Evolutionary conservation across 2,113 vertebrate species (phyloP).

Genomic region (Lates calcarifer): DNA sequence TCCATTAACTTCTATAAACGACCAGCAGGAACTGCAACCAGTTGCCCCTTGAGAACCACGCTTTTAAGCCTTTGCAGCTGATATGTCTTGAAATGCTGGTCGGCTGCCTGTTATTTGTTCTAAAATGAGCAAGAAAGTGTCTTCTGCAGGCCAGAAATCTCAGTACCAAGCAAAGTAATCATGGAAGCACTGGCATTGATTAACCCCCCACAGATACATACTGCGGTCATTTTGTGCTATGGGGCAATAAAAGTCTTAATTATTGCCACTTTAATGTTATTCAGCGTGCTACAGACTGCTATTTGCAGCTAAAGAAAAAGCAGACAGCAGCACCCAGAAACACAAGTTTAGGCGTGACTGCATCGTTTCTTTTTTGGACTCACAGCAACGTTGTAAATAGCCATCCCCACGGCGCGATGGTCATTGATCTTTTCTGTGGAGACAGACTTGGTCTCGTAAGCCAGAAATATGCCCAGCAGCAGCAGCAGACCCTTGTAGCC

Average conservation of each 20-base stretch:
- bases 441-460: constrained; percentile 96
- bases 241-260: constrained; percentile 30
- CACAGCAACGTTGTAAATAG: constrained; percentile 92
- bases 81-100: constrained; percentile 30
- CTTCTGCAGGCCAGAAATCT: constrained; percentile 16
- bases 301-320: constrained; percentile 26
- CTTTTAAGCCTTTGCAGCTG: constrained; percentile 22
- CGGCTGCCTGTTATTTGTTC: constrained; percentile 2
- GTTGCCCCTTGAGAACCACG: not conserved
- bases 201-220: constrained; percentile 36
- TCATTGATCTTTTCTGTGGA: constrained; percentile 96
- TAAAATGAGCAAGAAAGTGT: constrained; percentile 2
- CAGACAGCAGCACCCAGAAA: constrained; percentile 15
- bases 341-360: constrained; percentile 23
- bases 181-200: constrained; percentile 22
- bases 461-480: constrained; percentile 93
- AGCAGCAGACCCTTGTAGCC: constrained; percentile 94
- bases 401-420: constrained; percentile 94
- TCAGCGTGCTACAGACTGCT: not conserved
- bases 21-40: not conserved
- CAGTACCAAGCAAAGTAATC: constrained; percentile 23
- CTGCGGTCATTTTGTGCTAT: not conserved
- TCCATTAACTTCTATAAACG: constrained; percentile 42
- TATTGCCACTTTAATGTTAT: constrained; percentile 38
- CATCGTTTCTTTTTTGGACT: constrained; percentile 61